A percentile compares a stretch with the other conserved stretches of the same genome.
These are phyloP conservation scores for Sebastes dallii DNA, from an alignment of 2,797 vertebrate genomes.

Conservation along the genomic window DNA sequence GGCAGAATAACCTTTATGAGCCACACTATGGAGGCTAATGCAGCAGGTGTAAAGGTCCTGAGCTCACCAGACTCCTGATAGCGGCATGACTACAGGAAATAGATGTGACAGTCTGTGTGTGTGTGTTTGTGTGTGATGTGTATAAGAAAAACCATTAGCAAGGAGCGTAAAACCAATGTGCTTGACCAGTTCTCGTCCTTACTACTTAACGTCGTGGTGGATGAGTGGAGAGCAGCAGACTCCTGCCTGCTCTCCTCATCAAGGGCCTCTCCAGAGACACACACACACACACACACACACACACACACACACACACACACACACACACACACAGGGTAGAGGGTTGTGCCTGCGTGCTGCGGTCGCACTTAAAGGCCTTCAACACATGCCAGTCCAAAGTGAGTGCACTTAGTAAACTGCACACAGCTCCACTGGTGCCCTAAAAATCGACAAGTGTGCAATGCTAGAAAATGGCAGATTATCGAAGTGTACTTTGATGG, in stretches of 20 bases:
- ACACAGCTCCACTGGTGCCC: slow-evolving; percentile 27
- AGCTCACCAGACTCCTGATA: neutral
- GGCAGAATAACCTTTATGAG: neutral
- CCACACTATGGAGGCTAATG: neutral
- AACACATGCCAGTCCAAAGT: slow-evolving; percentile 47
- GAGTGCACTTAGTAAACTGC: slow-evolving; percentile 51
- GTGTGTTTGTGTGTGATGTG: neutral
- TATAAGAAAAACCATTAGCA: slow-evolving; percentile 20
- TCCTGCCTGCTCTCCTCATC: slow-evolving; percentile 52
- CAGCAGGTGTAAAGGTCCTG: neutral
- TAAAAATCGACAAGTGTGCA: slow-evolving; percentile 41
- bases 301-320: neutral
- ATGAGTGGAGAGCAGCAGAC: slow-evolving; percentile 36
- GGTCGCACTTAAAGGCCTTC: slow-evolving; percentile 51
- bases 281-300: neutral
- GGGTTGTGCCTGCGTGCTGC: slow-evolving; percentile 33
- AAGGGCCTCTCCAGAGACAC: slow-evolving; percentile 45
- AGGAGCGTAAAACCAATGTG: slow-evolving; percentile 15
- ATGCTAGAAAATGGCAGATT: slow-evolving; percentile 13
- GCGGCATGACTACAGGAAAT: neutral
- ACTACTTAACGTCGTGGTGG: slow-evolving; percentile 22
- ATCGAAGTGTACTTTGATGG: slow-evolving; percentile 24
- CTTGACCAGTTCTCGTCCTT: slow-evolving; percentile 32
- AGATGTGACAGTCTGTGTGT: neutral
- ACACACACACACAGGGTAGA: slow-evolving; percentile 1